Percentiles rank a stretch among this genome's conserved stretches.
phyloP scores from a whole-genome alignment of 2,888 invertebrate species.

The Drosophila algonquin region DNA sequence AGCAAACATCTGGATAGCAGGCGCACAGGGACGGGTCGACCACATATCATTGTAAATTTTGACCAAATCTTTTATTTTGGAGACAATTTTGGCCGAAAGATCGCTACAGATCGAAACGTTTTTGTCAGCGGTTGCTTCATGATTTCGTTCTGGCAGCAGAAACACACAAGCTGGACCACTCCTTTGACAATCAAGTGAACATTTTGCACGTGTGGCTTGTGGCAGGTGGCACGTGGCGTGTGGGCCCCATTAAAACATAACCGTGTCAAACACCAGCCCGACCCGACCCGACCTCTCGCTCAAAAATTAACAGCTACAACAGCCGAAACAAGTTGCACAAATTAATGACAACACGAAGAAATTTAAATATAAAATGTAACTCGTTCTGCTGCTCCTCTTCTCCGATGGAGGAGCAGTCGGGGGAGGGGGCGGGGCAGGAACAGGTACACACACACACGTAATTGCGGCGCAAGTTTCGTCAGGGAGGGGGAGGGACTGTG shows the following conservation, averaged over 20 bases:
- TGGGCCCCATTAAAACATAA: slow-evolving; percentile 60
- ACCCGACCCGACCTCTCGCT: slow-evolving; percentile 25
- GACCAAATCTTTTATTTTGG: not conserved
- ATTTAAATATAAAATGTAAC: slow-evolving; percentile 62
- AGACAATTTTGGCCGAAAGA: not conserved
- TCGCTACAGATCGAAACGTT: slow-evolving; percentile 4
- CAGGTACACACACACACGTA: slow-evolving; percentile 22
- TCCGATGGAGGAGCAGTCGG: no score
- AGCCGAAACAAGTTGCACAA: slow-evolving; percentile 53
- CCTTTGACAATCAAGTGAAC: slow-evolving; percentile 45
- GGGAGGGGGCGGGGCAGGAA: no score
- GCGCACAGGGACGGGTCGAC: not conserved
- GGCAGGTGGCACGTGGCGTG: slow-evolving; percentile 12
- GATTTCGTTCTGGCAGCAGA: not conserved
- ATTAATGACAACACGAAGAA: slow-evolving; percentile 64
- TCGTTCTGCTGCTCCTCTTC: no score
- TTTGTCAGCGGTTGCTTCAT: slow-evolving; percentile 12
- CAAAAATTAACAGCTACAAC: slow-evolving; percentile 48
- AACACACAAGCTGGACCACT: no score
- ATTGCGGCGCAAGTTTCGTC: slow-evolving; percentile 58
- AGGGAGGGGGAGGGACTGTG: slow-evolving; percentile 7
- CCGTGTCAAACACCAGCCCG: slow-evolving; percentile 50
- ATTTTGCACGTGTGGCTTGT: slow-evolving; percentile 33
- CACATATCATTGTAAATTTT: slow-evolving; percentile 1
- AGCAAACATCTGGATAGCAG: not conserved